These are phyloP conservation scores for Phaedon cochleariae DNA, from an alignment of 2,888 invertebrate species.

Conservation along the genomic window DNA sequence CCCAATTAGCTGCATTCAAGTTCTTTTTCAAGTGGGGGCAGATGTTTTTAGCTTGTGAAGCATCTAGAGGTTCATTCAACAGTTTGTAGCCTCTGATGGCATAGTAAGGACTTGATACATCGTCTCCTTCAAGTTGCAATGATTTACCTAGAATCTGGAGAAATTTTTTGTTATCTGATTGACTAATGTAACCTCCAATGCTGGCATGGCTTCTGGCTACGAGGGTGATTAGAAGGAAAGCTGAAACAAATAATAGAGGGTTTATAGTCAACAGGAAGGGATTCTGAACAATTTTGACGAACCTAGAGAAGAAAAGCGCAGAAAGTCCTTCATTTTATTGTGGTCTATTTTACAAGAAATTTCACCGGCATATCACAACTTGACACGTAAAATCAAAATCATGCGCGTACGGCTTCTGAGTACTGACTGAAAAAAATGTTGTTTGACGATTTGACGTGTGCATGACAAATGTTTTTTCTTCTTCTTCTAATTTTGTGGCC, in stretches of 20 bases:
- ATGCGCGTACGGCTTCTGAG: no score
- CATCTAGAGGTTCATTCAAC: slow-evolving; percentile 69
- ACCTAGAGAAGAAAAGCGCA: slow-evolving; percentile 38
- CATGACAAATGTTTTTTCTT: no score
- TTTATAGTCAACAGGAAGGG: neutral
- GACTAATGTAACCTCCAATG: slow-evolving; percentile 57
- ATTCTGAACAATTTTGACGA: slow-evolving; percentile 16
- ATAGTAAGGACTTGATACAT: slow-evolving; percentile 75
- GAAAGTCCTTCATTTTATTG: slow-evolving; percentile 34
- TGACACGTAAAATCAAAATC: slow-evolving; percentile 43
- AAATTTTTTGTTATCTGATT: slow-evolving; percentile 53
- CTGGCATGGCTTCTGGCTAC: slow-evolving; percentile 50
- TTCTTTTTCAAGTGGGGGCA: slow-evolving; percentile 53
- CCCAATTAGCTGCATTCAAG: slow-evolving; percentile 51
- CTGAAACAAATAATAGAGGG: slow-evolving; percentile 33
- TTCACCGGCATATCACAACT: slow-evolving; percentile 48
- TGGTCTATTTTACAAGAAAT: slow-evolving; percentile 28
- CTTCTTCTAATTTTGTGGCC: no score
- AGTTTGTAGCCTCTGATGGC: slow-evolving; percentile 76
- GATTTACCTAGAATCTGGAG: slow-evolving; percentile 51
- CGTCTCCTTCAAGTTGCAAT: slow-evolving; percentile 59
- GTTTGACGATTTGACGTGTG: no score
- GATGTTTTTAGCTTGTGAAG: slow-evolving; percentile 64
- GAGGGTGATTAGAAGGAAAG: slow-evolving; percentile 32
- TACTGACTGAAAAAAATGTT: no score